Base-by-base conservation (phyloP, 2,797 vertebrate genomes). In the Chelon auratus region DNA sequence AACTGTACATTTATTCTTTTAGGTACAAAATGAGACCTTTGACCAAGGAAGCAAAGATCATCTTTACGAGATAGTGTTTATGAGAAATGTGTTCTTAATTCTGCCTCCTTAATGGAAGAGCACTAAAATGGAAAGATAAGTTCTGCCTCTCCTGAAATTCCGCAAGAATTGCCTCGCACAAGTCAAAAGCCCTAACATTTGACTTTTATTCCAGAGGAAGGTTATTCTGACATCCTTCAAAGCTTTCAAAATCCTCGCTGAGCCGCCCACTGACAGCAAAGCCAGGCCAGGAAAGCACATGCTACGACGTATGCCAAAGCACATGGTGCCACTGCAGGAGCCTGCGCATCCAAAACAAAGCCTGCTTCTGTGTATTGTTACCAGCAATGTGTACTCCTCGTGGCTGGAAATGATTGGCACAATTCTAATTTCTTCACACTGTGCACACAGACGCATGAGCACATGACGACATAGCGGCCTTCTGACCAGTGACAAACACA, bases 181-280 rank as follows among this genome's bases (percentile, higher is more conserved):
- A 39, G 17, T 61, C 9, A 45, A 78, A 77, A 73, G 18, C 37
- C 40, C 42, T 68, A 77, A 70, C 13, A 45, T 67, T 56, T 66
- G 39, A 58, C 75, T 65, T 62, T 68, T 39, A 24, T 71, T 69
- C 45, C 48, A 45, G 56, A 54, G 6, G 63, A 72, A 65, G 52
- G 60, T 75, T 75, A 39, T 54, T 69, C 65, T 75, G 77, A 72
- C 43, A 58, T 74, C 57, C 66, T 42, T 77, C 74, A 81, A 60
- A 75, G 66, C 30, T 67, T 65, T 68, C 42, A 64, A 40, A 59
- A 77, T 68, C 71, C 63, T 60, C 3, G 0, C 9, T 70, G 78
- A 80, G 42, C 74, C 73, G 67, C 33, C 5, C 18, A 2, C 40
- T 52, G 54, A 58, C 39, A 61, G 58, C 62, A 42, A 78, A 75